phyloP scores from a whole-genome alignment of 1,140 invertebrate species.

The Pteromalus puparum region DNA sequence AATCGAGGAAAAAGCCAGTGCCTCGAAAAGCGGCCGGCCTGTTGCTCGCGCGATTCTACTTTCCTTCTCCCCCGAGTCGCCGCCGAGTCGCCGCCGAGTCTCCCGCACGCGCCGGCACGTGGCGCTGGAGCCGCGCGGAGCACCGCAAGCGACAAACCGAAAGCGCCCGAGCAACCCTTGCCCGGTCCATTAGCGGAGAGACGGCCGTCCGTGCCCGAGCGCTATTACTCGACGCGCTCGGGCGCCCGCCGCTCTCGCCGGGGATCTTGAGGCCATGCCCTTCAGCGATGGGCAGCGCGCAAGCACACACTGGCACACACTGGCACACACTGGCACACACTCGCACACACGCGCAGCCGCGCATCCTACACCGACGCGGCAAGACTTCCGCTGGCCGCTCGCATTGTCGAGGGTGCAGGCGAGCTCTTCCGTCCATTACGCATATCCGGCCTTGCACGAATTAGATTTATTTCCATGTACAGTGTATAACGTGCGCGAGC shows the following conservation, averaged over 20 bases:
- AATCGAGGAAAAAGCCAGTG: no score
- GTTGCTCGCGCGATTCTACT: no score
- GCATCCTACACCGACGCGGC: neutral
- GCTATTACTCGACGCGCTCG: neutral
- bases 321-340: no score
- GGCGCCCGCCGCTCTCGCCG: neutral
- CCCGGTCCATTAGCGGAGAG: neutral
- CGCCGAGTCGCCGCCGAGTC: no score
- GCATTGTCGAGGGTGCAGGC: constrained; percentile 38
- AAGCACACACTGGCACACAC: neutral
- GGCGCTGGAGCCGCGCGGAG: no score
- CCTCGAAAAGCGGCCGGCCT: no score
- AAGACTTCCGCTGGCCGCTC: constrained; percentile 39
- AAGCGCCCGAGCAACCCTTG: neutral
- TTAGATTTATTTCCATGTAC: constrained; percentile 51
- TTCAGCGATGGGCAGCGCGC: neutral
- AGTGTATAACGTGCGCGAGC: neutral
- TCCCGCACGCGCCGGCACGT: constrained; percentile 72
- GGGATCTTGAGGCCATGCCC: neutral
- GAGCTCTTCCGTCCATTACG: constrained; percentile 50
- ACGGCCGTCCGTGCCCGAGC: neutral
- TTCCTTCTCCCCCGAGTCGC: no score
- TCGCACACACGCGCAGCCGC: no score
- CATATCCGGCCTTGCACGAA: constrained; percentile 50
- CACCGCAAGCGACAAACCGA: neutral